A percentile compares a stretch with the other conserved stretches of the same genome.
Evolutionary conservation across 2,113 vertebrate genomes (phyloP).

Genomic region (Myiagra hebetior): DNA sequence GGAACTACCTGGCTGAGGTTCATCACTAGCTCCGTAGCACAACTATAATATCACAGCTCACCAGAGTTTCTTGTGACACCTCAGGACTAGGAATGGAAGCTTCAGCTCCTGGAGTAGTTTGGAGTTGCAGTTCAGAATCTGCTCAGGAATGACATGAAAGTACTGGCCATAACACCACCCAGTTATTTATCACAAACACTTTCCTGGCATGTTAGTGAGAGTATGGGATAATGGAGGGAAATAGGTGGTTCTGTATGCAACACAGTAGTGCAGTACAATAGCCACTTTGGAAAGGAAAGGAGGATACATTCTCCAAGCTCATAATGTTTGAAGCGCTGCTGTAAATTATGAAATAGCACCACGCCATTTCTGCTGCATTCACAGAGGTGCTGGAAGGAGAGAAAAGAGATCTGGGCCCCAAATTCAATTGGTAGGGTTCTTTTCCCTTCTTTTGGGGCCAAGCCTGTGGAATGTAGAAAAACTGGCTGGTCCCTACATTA

Average conservation of each 20-base stretch:
- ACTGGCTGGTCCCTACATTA: neutral
- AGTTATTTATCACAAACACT: neutral
- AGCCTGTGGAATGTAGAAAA: slow-evolving; percentile 25
- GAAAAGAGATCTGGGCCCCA: neutral
- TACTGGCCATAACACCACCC: neutral
- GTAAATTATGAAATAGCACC: neutral
- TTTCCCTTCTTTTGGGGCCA: neutral
- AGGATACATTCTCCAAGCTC: neutral
- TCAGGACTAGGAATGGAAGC: neutral
- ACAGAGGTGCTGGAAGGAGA: neutral
- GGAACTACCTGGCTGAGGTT: neutral
- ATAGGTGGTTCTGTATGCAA: neutral
- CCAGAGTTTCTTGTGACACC: neutral
- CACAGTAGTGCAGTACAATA: neutral
- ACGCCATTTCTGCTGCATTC: neutral
- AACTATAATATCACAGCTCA: neutral
- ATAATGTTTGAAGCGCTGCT: neutral
- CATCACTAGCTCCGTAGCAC: neutral
- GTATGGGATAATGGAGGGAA: neutral
- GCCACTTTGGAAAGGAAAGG: neutral
- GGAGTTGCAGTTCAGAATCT: neutral
- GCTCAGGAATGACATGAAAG: neutral
- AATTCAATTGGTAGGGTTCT: neutral
- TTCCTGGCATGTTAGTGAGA: neutral
- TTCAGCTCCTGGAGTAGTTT: neutral